Evolutionary conservation across 2,888 invertebrate species (phyloP).

Genomic region (Phymatocera aterrima): DNA sequence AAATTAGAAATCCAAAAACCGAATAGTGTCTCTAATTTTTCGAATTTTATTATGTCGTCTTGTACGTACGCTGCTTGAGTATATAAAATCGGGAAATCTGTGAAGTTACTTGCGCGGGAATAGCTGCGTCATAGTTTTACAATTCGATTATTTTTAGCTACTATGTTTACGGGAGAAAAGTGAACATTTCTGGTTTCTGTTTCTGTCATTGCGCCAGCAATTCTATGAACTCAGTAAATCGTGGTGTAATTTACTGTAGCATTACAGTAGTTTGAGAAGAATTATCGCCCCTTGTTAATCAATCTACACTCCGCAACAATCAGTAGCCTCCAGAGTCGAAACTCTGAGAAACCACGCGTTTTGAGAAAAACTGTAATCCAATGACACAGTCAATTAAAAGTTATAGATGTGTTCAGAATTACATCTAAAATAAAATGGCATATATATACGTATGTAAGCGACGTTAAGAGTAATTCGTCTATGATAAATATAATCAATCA

Average conservation of each 20-base stretch:
- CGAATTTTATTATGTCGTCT: neutral
- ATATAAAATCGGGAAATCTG: slow-evolving; percentile 36
- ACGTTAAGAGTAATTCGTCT: no score
- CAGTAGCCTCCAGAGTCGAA: neutral
- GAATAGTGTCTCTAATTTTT: no score
- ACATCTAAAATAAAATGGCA: neutral
- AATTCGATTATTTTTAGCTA: slow-evolving; percentile 48
- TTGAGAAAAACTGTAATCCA: neutral
- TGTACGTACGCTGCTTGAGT: neutral
- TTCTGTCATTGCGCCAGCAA: slow-evolving; percentile 34
- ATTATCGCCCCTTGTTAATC: neutral
- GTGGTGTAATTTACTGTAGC: slow-evolving; percentile 1
- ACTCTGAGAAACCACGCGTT: neutral
- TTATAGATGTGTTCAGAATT: neutral
- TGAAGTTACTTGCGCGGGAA: neutral
- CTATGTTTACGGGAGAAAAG: slow-evolving; percentile 39
- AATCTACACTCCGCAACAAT: neutral
- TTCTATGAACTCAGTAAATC: slow-evolving; percentile 37
- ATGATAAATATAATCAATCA: neutral
- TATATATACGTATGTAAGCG: no score
- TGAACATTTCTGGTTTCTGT: slow-evolving; percentile 47
- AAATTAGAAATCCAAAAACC: no score
- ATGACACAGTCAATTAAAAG: neutral
- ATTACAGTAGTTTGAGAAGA: neutral
- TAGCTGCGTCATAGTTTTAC: slow-evolving; percentile 32